Evolutionary conservation across 2,797 vertebrate genomes (phyloP).

Genomic region (Gastrophryne carolinensis): DNA sequence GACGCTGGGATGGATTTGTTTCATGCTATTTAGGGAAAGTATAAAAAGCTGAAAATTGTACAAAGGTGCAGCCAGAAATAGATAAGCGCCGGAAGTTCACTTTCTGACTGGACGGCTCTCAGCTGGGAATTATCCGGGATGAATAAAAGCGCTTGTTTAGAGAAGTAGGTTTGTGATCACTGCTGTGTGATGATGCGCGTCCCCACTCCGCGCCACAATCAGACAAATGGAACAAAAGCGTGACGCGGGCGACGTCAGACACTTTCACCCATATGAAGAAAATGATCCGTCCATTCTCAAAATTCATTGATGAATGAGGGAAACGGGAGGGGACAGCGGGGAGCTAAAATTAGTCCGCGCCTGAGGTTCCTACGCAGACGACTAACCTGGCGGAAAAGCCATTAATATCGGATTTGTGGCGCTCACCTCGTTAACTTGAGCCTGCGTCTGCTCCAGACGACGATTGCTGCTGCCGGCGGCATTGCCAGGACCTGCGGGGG

Average conservation of each 20-base stretch:
- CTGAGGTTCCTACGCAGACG: not conserved
- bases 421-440: constrained; percentile 76
- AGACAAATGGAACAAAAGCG: not conserved
- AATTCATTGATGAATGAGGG: not conserved
- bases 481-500: constrained; percentile 53
- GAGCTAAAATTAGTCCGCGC: not conserved
- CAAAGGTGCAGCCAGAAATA: constrained; percentile 32
- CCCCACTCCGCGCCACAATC: not conserved
- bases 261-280: not conserved
- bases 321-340: not conserved
- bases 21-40: not conserved
- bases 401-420: not conserved
- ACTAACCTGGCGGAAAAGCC: not conserved
- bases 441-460: constrained; percentile 75
- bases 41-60: not conserved
- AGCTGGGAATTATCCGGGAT: constrained; percentile 5
- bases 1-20: not conserved
- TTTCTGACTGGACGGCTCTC: not conserved
- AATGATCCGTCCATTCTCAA: not conserved
- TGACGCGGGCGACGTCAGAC: not conserved
- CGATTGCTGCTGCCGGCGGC: constrained; percentile 63
- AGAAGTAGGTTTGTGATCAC: constrained; percentile 31
- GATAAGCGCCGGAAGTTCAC: not conserved
- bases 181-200: constrained; percentile 1
- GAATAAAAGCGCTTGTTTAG: constrained; percentile 12